Base-by-base conservation (phyloP, 1,140 invertebrate genomes). In the Formica exsecta region DNA sequence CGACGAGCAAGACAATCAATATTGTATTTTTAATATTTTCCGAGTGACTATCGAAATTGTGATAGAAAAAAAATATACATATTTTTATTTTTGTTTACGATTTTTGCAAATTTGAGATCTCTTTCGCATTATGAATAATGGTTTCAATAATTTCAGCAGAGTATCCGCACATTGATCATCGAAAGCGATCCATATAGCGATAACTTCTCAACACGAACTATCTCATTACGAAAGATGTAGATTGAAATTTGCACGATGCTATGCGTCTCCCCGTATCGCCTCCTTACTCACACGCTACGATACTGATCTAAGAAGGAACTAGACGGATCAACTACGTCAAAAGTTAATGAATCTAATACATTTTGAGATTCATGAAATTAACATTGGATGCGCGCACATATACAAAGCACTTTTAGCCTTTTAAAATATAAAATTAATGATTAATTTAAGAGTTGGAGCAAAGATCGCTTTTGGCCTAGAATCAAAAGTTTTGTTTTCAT, bases 141-240 rank as follows among this genome's bases (percentile, higher is more conserved):
- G 32, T 59, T 71, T 59, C 25, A 32, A 36, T 1, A 38, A 25
- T 29, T 79, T 9, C 13, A 3, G n/a, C 19, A 16, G 64, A 68
- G 36, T 38, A 61, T 61, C 54, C 22, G 22, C 22, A 22, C 22
- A 59, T 83, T 65, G 66, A 59, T 81, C 77, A 81, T 71, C 68
- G 79, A 38, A 51, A 73, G 38, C 66, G 54, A 83, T 32, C 48
- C 57, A 32, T 9, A 44, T 11, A 13, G 19, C 13, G 38, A 75
- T 44, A 87, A 83, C 76, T 61, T 83, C 64, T 25, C 51, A 57
- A 59, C 41, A 76, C 73, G 38, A 48, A 66, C 44, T 48, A 83
- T 81, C 70, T 86, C 48, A 75, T 87, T 87, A 71, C 61, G 41
- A 38, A 57, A 88, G 75, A 88, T 36, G 64, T 81, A 57, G 68